These are phyloP conservation scores for Rhinichthys osculus DNA, from an alignment of 2,797 vertebrate species.

Conservation along the genomic window DNA sequence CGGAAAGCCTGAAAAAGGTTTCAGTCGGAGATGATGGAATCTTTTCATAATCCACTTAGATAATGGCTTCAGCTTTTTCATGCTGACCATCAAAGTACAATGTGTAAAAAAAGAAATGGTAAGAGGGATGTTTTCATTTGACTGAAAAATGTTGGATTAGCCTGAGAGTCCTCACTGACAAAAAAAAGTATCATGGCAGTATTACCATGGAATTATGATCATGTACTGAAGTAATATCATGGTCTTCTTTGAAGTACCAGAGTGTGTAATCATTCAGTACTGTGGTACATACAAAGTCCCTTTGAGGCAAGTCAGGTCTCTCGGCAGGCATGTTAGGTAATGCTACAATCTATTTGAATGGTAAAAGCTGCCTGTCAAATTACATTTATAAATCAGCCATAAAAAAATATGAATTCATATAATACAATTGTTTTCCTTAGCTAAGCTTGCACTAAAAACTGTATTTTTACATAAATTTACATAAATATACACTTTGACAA, in stretches of 20 bases:
- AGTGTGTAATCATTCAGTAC: slow-evolving; percentile 12
- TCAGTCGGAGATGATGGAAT: slow-evolving; percentile 44
- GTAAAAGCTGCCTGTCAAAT: background rate
- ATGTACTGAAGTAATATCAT: slow-evolving; percentile 4
- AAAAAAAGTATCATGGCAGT: background rate
- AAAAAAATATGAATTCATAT: background rate
- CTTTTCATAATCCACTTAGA: slow-evolving; percentile 58
- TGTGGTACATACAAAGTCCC: background rate
- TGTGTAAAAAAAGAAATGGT: slow-evolving; percentile 27
- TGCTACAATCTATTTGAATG: background rate
- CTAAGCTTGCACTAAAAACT: background rate
- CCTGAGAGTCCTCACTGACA: slow-evolving; percentile 23
- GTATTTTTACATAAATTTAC: background rate
- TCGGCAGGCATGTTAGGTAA: slow-evolving; percentile 3
- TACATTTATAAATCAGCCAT: background rate
- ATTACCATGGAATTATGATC: slow-evolving; percentile 11
- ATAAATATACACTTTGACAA: background rate
- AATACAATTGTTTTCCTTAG: background rate
- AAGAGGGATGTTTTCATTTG: slow-evolving; percentile 46
- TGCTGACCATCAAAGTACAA: slow-evolving; percentile 49
- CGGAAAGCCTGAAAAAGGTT: slow-evolving; percentile 40
- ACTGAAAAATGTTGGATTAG: slow-evolving; percentile 51
- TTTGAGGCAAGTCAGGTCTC: slow-evolving; percentile 8
- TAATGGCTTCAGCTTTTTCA: slow-evolving; percentile 38
- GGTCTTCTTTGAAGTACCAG: slow-evolving; percentile 15